A percentile compares a stretch with the other conserved stretches of the same genome.
Evolutionary conservation across 1,140 invertebrate species (phyloP).

Genomic region (Drosophila kohkoa): DNA sequence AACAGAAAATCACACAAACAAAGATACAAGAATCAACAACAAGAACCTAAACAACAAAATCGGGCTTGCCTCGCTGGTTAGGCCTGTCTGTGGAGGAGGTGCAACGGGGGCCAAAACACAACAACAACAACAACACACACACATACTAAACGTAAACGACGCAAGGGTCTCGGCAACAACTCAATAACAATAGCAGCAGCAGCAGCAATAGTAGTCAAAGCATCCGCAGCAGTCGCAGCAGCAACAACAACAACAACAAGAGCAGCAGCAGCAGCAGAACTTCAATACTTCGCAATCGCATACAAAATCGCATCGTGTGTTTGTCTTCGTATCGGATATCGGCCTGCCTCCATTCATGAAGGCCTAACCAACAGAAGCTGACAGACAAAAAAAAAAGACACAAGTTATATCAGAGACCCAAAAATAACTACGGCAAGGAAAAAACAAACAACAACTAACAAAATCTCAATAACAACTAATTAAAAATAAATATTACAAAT

Average conservation of each 20-base stretch:
- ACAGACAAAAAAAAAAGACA: neutral
- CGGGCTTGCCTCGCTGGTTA: constrained; percentile 66
- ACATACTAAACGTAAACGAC: constrained; percentile 1
- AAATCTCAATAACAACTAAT: constrained; percentile 21
- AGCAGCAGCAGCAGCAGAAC: neutral
- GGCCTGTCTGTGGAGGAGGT: constrained; percentile 79
- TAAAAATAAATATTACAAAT: constrained; percentile 7
- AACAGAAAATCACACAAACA: constrained; percentile 7
- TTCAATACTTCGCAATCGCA: constrained; percentile 14
- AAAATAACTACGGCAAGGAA: constrained; percentile 4
- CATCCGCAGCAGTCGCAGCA: neutral
- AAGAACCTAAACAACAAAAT: constrained; percentile 22
- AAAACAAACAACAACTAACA: constrained; percentile 11
- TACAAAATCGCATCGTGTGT: neutral
- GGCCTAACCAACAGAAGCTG: constrained; percentile 37
- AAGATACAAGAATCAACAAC: too few relatives aligned
- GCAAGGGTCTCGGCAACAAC: constrained; percentile 9
- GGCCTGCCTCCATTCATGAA: constrained; percentile 45
- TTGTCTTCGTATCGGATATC: constrained; percentile 14
- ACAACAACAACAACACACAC: neutral
- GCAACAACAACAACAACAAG: neutral
- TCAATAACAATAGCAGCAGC: constrained; percentile 3
- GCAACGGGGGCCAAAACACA: constrained; percentile 59
- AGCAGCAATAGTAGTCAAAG: constrained; percentile 7
- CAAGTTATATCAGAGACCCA: constrained; percentile 17